Conservation (phyloP, 1,140 invertebrate species). For the Micrasema longulum region DNA sequence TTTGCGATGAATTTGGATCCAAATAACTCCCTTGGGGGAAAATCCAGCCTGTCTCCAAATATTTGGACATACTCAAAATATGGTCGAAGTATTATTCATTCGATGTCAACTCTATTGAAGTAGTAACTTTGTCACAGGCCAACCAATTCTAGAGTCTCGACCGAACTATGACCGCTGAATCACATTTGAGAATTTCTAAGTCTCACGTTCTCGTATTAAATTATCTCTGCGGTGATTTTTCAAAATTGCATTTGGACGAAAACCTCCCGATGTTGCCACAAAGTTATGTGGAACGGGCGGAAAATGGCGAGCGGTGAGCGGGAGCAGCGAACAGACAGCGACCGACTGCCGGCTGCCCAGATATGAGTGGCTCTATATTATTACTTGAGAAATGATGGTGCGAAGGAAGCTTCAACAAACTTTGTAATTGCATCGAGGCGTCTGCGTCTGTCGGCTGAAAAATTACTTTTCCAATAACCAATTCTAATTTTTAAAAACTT, state of each 20-base stretch:
- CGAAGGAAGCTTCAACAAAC: neutral
- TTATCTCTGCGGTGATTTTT: conserved; percentile 27
- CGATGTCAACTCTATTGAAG: too few species aligned
- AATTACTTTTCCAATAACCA: conserved; percentile 24
- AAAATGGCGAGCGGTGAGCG: too few species aligned
- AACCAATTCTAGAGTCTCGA: too few species aligned
- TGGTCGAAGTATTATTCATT: neutral
- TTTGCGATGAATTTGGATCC: too few species aligned
- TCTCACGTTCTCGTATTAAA: conserved; percentile 5
- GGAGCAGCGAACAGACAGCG: too few species aligned
- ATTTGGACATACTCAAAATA: too few species aligned
- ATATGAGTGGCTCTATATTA: conserved; percentile 7
- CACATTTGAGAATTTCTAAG: neutral
- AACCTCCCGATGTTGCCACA: neutral
- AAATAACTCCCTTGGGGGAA: too few species aligned
- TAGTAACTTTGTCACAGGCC: too few species aligned
- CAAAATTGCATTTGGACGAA: conserved; percentile 24
- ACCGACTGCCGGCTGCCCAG: neutral
- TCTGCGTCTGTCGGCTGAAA: conserved; percentile 32
- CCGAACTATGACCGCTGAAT: too few species aligned
- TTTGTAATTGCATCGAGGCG: conserved; percentile 29
- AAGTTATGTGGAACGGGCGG: too few species aligned
- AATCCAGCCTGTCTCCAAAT: too few species aligned
- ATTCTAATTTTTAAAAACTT: conserved; percentile 10
- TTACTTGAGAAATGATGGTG: conserved; percentile 22